A percentile compares a stretch with the other conserved stretches of the same genome.
Conservation (phyloP, 2,113 vertebrate species). For the Ceyx cyanopectus region DNA sequence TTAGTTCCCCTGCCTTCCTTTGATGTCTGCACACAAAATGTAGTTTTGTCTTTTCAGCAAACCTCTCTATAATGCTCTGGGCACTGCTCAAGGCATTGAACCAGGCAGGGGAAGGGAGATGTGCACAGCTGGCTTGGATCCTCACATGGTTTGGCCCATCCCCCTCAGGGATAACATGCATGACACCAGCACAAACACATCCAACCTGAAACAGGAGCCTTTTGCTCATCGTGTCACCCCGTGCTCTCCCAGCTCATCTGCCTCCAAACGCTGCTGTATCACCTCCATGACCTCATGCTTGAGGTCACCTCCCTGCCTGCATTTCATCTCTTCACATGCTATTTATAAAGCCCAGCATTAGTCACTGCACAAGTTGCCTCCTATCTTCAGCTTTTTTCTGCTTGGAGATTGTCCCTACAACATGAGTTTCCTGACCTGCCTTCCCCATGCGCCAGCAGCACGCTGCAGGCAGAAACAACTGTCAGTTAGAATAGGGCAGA, state of each 20-base stretch:
- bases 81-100: accelerated
- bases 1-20: not conserved
- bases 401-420: not conserved
- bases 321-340: not conserved
- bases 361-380: not conserved
- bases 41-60: not conserved
- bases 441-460: accelerated
- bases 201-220: not conserved
- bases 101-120: not conserved
- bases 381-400: not conserved
- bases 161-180: not conserved
- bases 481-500: not conserved
- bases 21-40: accelerated
- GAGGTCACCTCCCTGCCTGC: not conserved
- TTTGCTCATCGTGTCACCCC: accelerated
- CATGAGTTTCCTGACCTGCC: not conserved
- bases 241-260: not conserved
- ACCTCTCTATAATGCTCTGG: accelerated
- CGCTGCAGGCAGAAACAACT: not conserved
- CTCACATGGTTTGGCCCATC: not conserved
- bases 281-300: accelerated
- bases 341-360: not conserved
- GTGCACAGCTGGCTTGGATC: not conserved
- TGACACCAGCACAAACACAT: not conserved
- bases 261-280: not conserved